Evolutionary conservation across 2,797 vertebrate species (phyloP).

Genomic region (Hylomyscus alleni): DNA sequence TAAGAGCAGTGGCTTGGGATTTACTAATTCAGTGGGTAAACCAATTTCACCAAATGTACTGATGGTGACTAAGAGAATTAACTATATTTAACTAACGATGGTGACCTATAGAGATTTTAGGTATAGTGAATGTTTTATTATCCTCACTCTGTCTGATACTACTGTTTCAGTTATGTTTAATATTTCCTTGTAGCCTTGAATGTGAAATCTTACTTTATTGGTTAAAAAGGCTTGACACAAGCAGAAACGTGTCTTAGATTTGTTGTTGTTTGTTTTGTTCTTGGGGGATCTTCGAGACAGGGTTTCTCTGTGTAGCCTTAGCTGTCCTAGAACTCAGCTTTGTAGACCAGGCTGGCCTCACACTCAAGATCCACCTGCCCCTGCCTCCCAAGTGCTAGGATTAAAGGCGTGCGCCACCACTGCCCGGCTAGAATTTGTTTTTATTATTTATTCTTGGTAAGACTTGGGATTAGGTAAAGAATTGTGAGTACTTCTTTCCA

Average conservation of each 20-base stretch:
- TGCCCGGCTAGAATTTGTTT: not conserved
- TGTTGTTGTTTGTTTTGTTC: not conserved
- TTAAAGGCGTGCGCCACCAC: not conserved
- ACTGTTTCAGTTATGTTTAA: conserved; percentile 49
- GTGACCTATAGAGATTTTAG: conserved; percentile 25
- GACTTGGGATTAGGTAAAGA: conserved; percentile 41
- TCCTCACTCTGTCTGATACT: conserved; percentile 30
- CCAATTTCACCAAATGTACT: conserved; percentile 18
- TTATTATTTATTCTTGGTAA: not conserved
- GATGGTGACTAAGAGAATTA: not conserved
- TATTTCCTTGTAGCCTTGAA: conserved; percentile 6
- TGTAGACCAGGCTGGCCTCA: not conserved
- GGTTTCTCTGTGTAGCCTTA: not conserved
- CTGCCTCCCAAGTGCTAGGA: not conserved
- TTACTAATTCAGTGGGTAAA: not conserved
- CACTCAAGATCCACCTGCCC: not conserved
- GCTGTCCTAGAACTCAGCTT: not conserved
- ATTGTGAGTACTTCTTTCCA: conserved; percentile 30
- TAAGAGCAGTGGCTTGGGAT: conserved; percentile 5
- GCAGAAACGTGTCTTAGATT: conserved; percentile 33
- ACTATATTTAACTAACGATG: conserved; percentile 40
- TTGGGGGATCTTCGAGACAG: not conserved
- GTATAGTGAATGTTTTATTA: conserved; percentile 36
- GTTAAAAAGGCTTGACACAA: conserved; percentile 8
- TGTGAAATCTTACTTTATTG: conserved; percentile 51